Conservation (phyloP, 2,888 invertebrate species). For the Hecatera dysodea region DNA sequence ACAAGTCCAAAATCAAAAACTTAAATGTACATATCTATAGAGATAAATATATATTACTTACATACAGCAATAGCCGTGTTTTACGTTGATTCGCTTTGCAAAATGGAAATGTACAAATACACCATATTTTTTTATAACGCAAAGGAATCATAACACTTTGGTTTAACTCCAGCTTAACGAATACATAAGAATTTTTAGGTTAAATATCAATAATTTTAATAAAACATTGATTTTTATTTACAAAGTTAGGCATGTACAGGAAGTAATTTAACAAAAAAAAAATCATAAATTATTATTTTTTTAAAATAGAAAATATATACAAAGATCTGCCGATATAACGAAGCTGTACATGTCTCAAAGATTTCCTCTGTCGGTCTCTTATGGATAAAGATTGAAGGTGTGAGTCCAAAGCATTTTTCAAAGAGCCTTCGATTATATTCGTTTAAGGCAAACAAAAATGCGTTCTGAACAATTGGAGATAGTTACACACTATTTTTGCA, state of each 20-base stretch:
- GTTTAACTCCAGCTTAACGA: slow-evolving; percentile 92
- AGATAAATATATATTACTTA: slow-evolving; percentile 76
- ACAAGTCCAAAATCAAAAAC: slow-evolving; percentile 71
- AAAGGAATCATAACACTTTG: slow-evolving; percentile 91
- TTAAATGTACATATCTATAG: slow-evolving; percentile 68
- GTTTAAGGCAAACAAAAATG: slow-evolving; percentile 87
- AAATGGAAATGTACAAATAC: slow-evolving; percentile 79
- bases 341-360: slow-evolving; percentile 81
- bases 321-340: slow-evolving; percentile 89
- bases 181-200: slow-evolving; percentile 74
- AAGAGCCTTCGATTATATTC: slow-evolving; percentile 80
- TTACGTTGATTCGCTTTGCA: slow-evolving; percentile 84
- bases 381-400: slow-evolving; percentile 9
- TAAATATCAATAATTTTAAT: slow-evolving; percentile 60
- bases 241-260: slow-evolving; percentile 62
- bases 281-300: slow-evolving; percentile 69
- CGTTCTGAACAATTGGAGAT: slow-evolving; percentile 70
- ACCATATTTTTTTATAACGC: slow-evolving; percentile 71
- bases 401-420: slow-evolving; percentile 84
- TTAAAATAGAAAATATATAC: slow-evolving; percentile 84
- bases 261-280: slow-evolving; percentile 63
- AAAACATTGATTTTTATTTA: slow-evolving; percentile 59
- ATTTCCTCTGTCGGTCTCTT: slow-evolving; percentile 14
- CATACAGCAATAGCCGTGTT: slow-evolving; percentile 85
- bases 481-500: slow-evolving; percentile 89